Base-by-base conservation (phyloP, 2,797 vertebrate genomes). In the Lutjanus campechanus region DNA sequence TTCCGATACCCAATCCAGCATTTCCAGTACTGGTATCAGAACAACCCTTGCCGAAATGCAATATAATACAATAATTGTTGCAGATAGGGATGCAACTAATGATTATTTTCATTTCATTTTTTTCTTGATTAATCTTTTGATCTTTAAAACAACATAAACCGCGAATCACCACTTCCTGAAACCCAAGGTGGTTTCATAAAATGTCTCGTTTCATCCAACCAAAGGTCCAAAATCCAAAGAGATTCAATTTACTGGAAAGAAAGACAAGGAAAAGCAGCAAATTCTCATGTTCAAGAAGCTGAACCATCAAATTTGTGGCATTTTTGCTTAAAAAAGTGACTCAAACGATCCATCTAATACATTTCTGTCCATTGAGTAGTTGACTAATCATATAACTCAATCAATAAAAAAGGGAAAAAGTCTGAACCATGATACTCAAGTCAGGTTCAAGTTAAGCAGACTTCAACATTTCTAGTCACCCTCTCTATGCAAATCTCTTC, bases 221-320 rank as follows among this genome's bases (percentile, higher is more conserved):
- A 40, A 70, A 11, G 44, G 0, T 47, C 7, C 0, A 19, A 64
- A 73, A 51, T 8, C 13, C 3, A 43, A 25, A 73, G 29, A 46
- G 5, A 53, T 71, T 55, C 2, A 41, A 20, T 59, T 43, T 60
- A 40, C 6, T 60, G 36, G 19, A 19, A 13, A 25, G 20, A 11
- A 58, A 60, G 51, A 68, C 47, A 74, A 15, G 50, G 5, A 43
- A 61, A 68, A 43, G 40, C 44, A 36, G 13, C 20, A 22, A 56
- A 53, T 40, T 22, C 1, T 0, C 40, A 49, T 15, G 55, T 60
- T 56, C 40, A 2, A 69, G n/a, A 43, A 60, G 16, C 16, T 53
- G 4, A 54, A 55, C 8, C 10, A 29, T 47, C 8, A 41, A 56
- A 40, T 29, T 4, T 29, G 5, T 11, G n/a, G 5, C 3, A 44